phyloP scores from a whole-genome alignment of 2,888 invertebrate species.

The Eurytoma adleriae region DNA sequence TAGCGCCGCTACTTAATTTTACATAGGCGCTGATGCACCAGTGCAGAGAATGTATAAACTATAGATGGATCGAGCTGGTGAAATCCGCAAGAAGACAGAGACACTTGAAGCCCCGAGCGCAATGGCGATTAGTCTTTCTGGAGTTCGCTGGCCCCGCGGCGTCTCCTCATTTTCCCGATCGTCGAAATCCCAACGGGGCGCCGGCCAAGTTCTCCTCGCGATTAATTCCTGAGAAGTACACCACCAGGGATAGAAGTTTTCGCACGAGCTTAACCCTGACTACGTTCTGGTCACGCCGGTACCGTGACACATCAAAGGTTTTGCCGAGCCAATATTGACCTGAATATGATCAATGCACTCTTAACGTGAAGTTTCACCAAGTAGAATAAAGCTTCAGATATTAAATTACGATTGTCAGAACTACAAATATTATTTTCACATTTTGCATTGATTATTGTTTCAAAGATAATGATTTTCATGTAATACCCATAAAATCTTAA shows the following conservation, averaged over 20 bases:
- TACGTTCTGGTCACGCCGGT: neutral
- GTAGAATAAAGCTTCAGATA: no score
- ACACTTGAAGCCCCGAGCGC: constrained; percentile 23
- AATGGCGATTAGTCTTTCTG: constrained; percentile 53
- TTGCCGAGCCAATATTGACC: no score
- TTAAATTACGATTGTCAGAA: no score
- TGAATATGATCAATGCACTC: no score
- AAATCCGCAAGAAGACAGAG: neutral
- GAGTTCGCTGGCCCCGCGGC: neutral
- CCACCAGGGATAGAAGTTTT: constrained; percentile 32
- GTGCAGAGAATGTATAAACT: neutral
- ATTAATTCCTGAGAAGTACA: constrained; percentile 36
- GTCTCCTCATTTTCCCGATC: constrained; percentile 42
- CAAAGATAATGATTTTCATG: no score
- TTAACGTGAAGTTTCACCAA: no score
- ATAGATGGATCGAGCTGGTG: neutral
- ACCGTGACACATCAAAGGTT: constrained; percentile 13
- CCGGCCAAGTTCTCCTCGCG: constrained; percentile 53
- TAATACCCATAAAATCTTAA: no score
- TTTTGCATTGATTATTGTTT: no score
- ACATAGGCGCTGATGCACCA: no score
- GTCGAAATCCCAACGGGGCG: constrained; percentile 54
- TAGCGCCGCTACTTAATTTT: no score
- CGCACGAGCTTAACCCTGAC: constrained; percentile 16
- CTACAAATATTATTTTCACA: no score